These are phyloP conservation scores for Cynopterus sphinx DNA, from an alignment of 2,797 vertebrate genomes.

Conservation along the genomic window DNA sequence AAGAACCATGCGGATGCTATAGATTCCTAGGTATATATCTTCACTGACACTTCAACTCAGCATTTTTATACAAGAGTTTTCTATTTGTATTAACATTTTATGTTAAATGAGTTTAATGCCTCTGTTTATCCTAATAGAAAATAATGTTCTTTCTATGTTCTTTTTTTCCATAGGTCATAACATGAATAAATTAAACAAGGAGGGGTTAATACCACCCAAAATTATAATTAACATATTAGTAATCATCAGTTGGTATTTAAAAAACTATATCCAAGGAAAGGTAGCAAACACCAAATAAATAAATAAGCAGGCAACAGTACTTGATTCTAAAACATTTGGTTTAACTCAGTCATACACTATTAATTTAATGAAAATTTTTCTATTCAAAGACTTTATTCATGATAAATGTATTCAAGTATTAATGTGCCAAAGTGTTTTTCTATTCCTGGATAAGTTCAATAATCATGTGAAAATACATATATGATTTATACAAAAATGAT, in stretches of 20 bases:
- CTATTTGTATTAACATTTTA: not conserved
- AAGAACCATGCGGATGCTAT: not conserved
- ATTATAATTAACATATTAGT: conserved; percentile 5
- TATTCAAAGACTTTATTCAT: not conserved
- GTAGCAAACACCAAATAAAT: not conserved
- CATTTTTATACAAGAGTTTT: not conserved
- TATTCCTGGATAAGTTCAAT: conserved; percentile 20
- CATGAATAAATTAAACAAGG: not conserved
- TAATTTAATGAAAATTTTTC: conserved; percentile 22
- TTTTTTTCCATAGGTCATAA: not conserved
- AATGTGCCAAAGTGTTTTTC: not conserved
- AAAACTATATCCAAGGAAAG: conserved; percentile 10
- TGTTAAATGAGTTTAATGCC: not conserved
- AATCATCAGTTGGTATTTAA: not conserved
- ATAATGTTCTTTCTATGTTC: not conserved
- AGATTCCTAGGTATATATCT: not conserved
- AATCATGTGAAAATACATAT: not conserved
- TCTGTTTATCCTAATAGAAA: conserved; percentile 3
- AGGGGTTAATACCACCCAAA: not conserved
- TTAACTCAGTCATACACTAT: not conserved
- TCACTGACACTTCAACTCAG: not conserved
- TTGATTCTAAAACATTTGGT: conserved; percentile 28
- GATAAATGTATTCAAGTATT: conserved; percentile 5
- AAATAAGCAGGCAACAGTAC: not conserved
- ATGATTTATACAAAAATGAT: not conserved